Evolutionary conservation across 1,140 invertebrate species (phyloP), one percentile per base, ranked within the genome.

Genomic region (Euwallacea similis): DNA sequence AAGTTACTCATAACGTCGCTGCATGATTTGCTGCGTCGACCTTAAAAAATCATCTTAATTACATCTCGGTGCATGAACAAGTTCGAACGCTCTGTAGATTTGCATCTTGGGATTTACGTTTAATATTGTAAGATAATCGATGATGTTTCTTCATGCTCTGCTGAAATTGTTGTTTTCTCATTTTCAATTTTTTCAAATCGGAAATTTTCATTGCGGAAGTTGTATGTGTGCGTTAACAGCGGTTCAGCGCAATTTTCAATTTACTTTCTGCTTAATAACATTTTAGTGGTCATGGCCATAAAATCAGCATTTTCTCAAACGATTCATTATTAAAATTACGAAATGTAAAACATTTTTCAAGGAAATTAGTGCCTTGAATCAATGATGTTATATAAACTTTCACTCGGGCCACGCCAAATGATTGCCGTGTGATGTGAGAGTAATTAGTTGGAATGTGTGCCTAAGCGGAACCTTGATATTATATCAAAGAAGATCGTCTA

Each of bases 31-130:
- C 42, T 60, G 42, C 58, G 58, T 11, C 42, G 60, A 63, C 60
- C 60, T 63, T 63, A 63, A 63, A 62, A 63, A 63, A 63, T 63
- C 60, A 21, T 46, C 60, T 63, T 63, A 63, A 63, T 63, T 63
- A 47, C 60, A 63, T 63, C 42, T 63, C 44, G 16, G 7, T 9
- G 11, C 42, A 60, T 33, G 42, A 42, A 10, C 9, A 42, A 33
- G 60, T 13, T 63, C 42, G 15, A 41, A 63, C 42, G 42, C 60
- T 16, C 10, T 13, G 42, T 42, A 47, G 13, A 63, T 46, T 63
- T 63, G 21, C 60, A 63, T 63, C 43, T 46, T 13, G 42, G 13
- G 15, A 44, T 63, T 42, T 44, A 42, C 43, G 13, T 44, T 33
- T 33, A 63, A 7, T 63, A 47, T 44, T 63, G 60, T n/a, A 44